Conservation (phyloP, 2,113 vertebrate species). For the Bubalus kerabau region DNA sequence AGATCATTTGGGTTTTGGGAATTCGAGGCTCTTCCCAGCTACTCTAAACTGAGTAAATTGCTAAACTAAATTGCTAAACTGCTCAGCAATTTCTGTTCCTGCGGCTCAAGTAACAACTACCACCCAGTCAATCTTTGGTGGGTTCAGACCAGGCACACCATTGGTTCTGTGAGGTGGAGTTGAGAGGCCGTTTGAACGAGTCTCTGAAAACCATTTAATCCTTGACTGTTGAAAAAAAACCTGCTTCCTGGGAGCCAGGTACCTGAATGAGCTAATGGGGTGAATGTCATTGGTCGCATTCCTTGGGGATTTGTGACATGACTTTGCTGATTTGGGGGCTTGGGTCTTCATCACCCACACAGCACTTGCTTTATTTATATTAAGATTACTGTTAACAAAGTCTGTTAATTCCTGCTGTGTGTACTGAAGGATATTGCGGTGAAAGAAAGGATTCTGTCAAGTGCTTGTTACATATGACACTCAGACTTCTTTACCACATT, state of each 20-base stretch:
- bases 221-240: neutral
- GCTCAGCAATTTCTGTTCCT: neutral
- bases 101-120: accelerated
- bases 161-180: neutral
- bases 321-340: neutral
- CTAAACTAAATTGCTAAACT: too few species aligned
- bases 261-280: neutral
- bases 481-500: neutral
- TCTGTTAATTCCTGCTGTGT: neutral
- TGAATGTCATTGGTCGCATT: accelerated
- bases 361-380: neutral
- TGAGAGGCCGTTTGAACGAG: neutral
- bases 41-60: neutral
- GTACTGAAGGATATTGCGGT: neutral
- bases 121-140: too few species aligned
- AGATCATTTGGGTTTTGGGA: neutral
- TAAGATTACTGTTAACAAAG: neutral
- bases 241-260: neutral
- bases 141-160: neutral
- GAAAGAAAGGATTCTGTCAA: neutral
- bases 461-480: neutral
- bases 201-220: neutral
- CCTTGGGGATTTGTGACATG: neutral
- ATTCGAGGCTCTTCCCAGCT: neutral
- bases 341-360: neutral